phyloP scores from a whole-genome alignment of 2,113 vertebrate genomes.

The Cheilinus undulatus region DNA sequence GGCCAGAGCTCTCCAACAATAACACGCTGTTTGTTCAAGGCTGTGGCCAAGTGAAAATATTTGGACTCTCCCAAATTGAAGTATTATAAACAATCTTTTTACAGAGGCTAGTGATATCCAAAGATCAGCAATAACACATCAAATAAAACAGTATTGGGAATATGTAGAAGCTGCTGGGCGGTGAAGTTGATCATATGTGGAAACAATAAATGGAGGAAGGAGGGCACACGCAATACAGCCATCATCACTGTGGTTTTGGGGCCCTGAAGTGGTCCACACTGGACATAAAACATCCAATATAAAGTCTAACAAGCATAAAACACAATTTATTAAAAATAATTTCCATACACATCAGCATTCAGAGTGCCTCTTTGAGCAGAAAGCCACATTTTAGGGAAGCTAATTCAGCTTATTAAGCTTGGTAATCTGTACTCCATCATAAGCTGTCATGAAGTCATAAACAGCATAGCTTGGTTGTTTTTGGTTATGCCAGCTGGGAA shows the following conservation, averaged over 20 bases:
- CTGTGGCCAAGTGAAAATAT: constrained; percentile 81
- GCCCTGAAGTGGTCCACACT: constrained; percentile 25
- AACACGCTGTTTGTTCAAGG: constrained; percentile 82
- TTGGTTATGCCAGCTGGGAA: constrained; percentile 51
- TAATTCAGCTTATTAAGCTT: constrained; percentile 36
- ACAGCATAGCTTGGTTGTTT: constrained; percentile 36
- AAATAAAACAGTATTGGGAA: constrained; percentile 64
- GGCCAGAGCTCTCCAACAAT: constrained; percentile 77
- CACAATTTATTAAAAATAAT: constrained; percentile 27
- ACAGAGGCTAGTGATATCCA: constrained; percentile 69
- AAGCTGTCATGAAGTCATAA: constrained; percentile 66
- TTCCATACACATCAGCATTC: constrained; percentile 43
- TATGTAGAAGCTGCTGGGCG: constrained; percentile 53
- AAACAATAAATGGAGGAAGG: constrained; percentile 52
- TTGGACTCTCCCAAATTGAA: constrained; percentile 82
- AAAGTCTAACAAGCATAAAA: constrained; percentile 39
- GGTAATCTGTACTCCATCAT: constrained; percentile 52
- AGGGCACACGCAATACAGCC: constrained; percentile 19
- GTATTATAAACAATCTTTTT: constrained; percentile 82
- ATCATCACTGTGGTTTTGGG: constrained; percentile 48
- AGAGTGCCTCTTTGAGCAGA: constrained; percentile 27
- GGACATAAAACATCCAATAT: constrained; percentile 53
- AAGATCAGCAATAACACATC: constrained; percentile 74
- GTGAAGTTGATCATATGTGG: constrained; percentile 49
- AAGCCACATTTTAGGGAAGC: constrained; percentile 42